Base-by-base conservation (phyloP, 2,888 invertebrate genomes). In the Callyntrura guangdongensis region DNA sequence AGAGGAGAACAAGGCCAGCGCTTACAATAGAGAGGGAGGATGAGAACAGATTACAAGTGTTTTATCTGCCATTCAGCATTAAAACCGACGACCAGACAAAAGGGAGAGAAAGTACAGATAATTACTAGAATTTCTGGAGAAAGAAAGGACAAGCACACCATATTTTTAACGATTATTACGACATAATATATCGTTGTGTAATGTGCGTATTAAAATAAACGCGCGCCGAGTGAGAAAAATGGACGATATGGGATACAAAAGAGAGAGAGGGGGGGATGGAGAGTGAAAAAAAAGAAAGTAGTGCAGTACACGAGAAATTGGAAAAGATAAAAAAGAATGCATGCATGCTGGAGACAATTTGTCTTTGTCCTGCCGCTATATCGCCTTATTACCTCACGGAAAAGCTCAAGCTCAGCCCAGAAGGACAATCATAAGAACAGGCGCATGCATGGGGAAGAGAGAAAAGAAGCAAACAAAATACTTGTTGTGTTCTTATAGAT, bases 211-310 rank as follows among this genome's bases (percentile, higher is more conserved):
- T 67, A 67, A 11, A 61, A 61, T 36, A 22, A 61, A 20, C n/a
- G 22, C 22, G 22, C 22, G 22, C 22, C 22, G 11, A 27, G 64
- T 64, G 64, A 64, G 25, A 64, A 64, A 6, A 72, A 45, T 47
- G n/a, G 20, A n/a, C 14, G 17, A 45, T 47, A 47, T 47, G 36
- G 36, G 36, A 36, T 36, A 20, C 20, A 17, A 69, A 45, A 72
- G 25, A 72, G 12, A 72, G n/a, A 11, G 45, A 67, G 17, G 69
- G 45, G n/a, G 17, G 45, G 12, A 67, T 17, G 49, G 49, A 79
- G 64, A 81, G 81, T 77, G 25, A 56, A 53, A 64, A 64, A 17
- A 86, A 45, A 59, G 72, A 47, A 64, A 64, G 59, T 27, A 27
- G 27, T 20, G 53, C 11, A 14, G 17, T 45, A 36, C 36, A 36